Percentiles rank a stretch among this genome's conserved stretches.
These are phyloP conservation scores for Glyptemys insculpta DNA, from an alignment of 2,797 vertebrate species.

Conservation along the genomic window DNA sequence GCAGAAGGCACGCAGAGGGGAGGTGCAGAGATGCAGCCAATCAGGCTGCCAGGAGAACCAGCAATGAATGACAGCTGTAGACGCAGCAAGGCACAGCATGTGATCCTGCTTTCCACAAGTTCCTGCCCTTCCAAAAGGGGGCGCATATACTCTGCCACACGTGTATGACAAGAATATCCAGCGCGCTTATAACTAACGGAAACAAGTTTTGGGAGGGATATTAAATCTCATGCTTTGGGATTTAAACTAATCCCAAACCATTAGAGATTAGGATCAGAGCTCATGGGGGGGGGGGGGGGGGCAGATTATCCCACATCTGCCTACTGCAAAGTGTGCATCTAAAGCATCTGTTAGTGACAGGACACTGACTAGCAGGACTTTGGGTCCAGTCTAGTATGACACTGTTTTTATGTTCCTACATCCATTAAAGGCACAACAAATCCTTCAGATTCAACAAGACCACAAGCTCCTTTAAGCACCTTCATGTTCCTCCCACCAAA, in stretches of 20 bases:
- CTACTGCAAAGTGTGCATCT: background rate
- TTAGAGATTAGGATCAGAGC: background rate
- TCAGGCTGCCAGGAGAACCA: background rate
- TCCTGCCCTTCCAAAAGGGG: no score
- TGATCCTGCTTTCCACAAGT: background rate
- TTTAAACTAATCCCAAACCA: background rate
- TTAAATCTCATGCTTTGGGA: background rate
- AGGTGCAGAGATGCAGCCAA: background rate
- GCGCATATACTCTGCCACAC: no score
- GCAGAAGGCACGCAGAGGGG: no score
- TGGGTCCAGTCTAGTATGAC: no score
- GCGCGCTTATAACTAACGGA: background rate
- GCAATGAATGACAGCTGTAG: background rate
- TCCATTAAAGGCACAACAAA: background rate
- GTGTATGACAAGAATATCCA: fast-evolving
- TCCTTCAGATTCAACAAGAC: background rate
- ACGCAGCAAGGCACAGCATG: background rate
- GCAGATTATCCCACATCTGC: background rate
- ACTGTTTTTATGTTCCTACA: background rate
- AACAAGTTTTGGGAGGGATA: background rate
- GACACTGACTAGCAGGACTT: fast-evolving
- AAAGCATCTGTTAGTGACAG: background rate
- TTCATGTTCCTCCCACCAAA: background rate
- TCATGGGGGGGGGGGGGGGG: background rate
- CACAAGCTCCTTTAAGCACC: background rate